A percentile compares a stretch with the other conserved stretches of the same genome.
Conservation (phyloP, 2,888 invertebrate species). For the Melanotus villosus region DNA sequence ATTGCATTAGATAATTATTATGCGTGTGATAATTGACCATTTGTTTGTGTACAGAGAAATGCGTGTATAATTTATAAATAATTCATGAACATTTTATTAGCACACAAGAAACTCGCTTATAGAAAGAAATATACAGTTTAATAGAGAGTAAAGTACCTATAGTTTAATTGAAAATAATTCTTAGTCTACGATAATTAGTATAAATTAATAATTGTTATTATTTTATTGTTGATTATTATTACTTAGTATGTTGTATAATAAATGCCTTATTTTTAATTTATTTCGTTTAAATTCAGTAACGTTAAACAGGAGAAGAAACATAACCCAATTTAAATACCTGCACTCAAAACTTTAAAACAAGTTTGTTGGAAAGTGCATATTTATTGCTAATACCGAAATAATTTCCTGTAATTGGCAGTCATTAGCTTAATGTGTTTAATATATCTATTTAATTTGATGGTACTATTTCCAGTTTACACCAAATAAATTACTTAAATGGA, state of each 20-base stretch:
- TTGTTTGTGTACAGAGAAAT: constrained; percentile 42
- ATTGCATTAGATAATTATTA: constrained; percentile 42
- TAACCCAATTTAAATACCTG: neutral
- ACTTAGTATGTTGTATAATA: constrained; percentile 67
- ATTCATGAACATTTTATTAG: constrained; percentile 36
- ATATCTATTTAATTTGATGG: constrained; percentile 17
- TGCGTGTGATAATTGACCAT: constrained; percentile 44
- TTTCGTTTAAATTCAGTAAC: too few relatives aligned
- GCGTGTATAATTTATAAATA: constrained; percentile 33
- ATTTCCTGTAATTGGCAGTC: constrained; percentile 30
- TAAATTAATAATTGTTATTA: constrained; percentile 68
- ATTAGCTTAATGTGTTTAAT: constrained; percentile 30
- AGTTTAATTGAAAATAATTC: constrained; percentile 32
- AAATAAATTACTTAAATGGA: constrained; percentile 1
- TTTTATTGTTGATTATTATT: constrained; percentile 69
- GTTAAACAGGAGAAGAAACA: too few relatives aligned
- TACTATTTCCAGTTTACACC: neutral
- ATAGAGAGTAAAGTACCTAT: constrained; percentile 39
- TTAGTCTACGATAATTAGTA: constrained; percentile 49
- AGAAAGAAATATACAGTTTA: constrained; percentile 35
- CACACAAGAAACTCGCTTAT: constrained; percentile 36
- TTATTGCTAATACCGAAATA: constrained; percentile 18
- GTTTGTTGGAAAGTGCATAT: constrained; percentile 34
- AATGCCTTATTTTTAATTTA: constrained; percentile 66
- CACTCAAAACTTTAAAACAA: neutral